These are phyloP conservation scores for Luffia ferchaultella DNA, from an alignment of 2,888 invertebrate genomes.

Conservation along the genomic window DNA sequence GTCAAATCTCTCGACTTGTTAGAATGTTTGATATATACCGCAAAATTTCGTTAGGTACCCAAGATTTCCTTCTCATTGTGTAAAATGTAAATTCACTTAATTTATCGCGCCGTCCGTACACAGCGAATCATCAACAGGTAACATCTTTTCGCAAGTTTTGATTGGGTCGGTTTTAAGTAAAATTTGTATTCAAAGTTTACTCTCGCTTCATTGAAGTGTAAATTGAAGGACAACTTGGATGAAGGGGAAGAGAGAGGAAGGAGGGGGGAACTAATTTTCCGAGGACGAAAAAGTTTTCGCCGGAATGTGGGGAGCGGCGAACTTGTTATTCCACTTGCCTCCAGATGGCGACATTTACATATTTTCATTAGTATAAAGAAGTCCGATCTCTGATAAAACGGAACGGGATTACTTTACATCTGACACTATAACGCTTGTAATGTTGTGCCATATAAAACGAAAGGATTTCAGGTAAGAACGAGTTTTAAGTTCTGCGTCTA, in stretches of 20 bases:
- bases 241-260: too few relatives aligned
- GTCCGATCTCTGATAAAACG: slow-evolving; percentile 1
- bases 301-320: slow-evolving; percentile 19
- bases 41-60: not conserved
- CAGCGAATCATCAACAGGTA: slow-evolving; percentile 9
- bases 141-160: slow-evolving; percentile 29
- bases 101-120: not conserved
- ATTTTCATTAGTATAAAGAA: slow-evolving; percentile 17
- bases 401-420: slow-evolving; percentile 1
- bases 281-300: slow-evolving; percentile 23
- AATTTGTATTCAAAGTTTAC: slow-evolving; percentile 38
- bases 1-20: not conserved
- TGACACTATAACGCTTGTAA: slow-evolving; percentile 5
- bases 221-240: slow-evolving; percentile 39
- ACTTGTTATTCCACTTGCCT: slow-evolving; percentile 14
- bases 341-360: slow-evolving; percentile 17
- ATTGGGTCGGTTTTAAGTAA: slow-evolving; percentile 35
- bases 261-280: slow-evolving; percentile 32
- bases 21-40: too few relatives aligned
- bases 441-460: too few relatives aligned
- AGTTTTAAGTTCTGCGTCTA: too few relatives aligned
- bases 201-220: slow-evolving; percentile 37
- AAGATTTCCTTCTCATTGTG: not conserved
- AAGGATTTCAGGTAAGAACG: too few relatives aligned
- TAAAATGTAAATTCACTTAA: not conserved